A percentile compares a stretch with the other conserved stretches of the same genome.
Conservation (phyloP, 2,113 vertebrate genomes). For the Kryptolebias marmoratus region DNA sequence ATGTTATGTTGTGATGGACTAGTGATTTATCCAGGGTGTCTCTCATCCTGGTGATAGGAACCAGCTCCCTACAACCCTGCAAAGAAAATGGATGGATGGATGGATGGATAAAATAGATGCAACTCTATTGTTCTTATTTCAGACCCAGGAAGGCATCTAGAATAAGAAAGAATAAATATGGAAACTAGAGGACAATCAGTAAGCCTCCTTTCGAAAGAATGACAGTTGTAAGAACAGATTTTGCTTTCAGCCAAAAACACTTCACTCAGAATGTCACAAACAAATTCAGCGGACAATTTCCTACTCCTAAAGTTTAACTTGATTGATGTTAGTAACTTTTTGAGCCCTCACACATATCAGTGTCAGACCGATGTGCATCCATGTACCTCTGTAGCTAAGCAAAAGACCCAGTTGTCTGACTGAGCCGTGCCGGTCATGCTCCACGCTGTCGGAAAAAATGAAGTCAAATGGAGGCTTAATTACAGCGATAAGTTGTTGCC, state of each 20-base stretch:
- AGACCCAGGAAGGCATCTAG: too few species aligned
- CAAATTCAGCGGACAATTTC: conserved; percentile 63
- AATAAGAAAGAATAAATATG: conserved; percentile 54
- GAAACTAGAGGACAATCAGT: conserved; percentile 36
- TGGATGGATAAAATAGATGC: not conserved
- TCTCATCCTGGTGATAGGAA: too few species aligned
- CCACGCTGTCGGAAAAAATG: conserved; percentile 68
- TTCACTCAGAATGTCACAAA: conserved; percentile 58
- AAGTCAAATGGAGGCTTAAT: conserved; percentile 77
- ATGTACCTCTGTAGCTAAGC: conserved; percentile 19
- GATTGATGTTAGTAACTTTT: conserved; percentile 54
- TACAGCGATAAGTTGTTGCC: conserved; percentile 76
- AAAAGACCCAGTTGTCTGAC: conserved; percentile 41
- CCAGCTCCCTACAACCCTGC: too few species aligned
- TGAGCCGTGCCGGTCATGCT: conserved; percentile 57
- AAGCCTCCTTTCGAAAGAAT: conserved; percentile 57
- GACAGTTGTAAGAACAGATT: conserved; percentile 66
- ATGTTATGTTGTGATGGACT: too few species aligned
- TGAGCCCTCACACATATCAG: conserved; percentile 48
- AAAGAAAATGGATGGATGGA: not conserved
- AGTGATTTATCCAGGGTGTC: too few species aligned
- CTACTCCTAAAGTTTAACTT: conserved; percentile 53
- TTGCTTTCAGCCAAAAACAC: conserved; percentile 51
- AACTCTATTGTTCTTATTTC: too few species aligned
- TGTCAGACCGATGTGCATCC: conserved; percentile 42